Conservation (phyloP, 2,797 vertebrate species). For the Pyrocephalus nanus region DNA sequence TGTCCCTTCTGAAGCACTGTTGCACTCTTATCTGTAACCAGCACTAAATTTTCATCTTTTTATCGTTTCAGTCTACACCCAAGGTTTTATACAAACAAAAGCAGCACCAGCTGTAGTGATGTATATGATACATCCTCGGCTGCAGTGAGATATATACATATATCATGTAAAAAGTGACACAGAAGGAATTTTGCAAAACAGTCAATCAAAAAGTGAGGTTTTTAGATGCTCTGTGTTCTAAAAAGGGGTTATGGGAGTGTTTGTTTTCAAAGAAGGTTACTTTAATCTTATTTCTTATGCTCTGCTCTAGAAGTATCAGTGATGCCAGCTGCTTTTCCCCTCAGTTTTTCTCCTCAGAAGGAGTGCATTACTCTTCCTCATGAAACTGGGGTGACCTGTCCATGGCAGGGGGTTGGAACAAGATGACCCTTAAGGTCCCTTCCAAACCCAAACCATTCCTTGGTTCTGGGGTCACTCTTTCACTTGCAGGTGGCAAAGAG, state of each 20-base stretch:
- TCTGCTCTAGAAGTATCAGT: neutral
- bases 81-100: neutral
- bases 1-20: neutral
- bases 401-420: neutral
- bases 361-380: neutral
- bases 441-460: neutral
- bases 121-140: neutral
- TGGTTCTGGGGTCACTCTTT: neutral
- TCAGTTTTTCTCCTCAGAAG: neutral
- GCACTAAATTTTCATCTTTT: neutral
- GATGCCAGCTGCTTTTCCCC: neutral
- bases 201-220: neutral
- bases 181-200: neutral
- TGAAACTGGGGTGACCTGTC: neutral
- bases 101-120: neutral
- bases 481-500: neutral
- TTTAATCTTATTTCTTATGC: neutral
- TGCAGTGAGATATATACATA: neutral
- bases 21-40: neutral
- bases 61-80: neutral
- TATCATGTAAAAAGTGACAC: neutral
- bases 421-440: accelerated
- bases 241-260: neutral
- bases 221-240: neutral
- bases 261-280: neutral